These are phyloP conservation scores for Pogonomyrmex californicus DNA, from an alignment of 1,140 invertebrate genomes.

Conservation along the genomic window DNA sequence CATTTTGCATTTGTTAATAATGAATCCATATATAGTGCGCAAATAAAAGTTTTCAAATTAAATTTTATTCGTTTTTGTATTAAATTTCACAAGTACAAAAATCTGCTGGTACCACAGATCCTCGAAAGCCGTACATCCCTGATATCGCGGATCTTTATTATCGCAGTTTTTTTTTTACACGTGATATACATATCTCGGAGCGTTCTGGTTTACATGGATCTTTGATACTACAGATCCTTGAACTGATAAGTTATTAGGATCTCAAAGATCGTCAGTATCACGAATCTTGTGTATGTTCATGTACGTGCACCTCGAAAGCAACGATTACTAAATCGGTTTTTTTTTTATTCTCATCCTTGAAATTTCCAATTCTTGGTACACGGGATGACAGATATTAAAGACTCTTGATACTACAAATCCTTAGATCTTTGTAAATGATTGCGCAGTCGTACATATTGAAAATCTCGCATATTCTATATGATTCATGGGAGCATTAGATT, in stretches of 20 bases:
- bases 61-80: conserved; percentile 61
- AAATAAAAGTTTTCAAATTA: conserved; percentile 65
- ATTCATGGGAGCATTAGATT: conserved; percentile 36
- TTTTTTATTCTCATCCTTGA: neutral
- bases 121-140: conserved; percentile 13
- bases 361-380: conserved; percentile 3
- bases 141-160: conserved; percentile 25
- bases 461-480: conserved; percentile 43
- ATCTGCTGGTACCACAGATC: conserved; percentile 56
- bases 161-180: conserved; percentile 6
- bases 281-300: conserved; percentile 10
- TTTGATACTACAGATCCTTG: conserved; percentile 61
- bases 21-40: conserved; percentile 57
- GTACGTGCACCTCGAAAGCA: neutral
- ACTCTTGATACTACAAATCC: conserved; percentile 49
- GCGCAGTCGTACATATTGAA: conserved; percentile 38
- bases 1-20: conserved; percentile 64
- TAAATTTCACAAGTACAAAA: conserved; percentile 57
- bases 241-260: conserved; percentile 25
- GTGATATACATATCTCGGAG: conserved; percentile 17
- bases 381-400: neutral
- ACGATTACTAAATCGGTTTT: neutral
- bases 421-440: conserved; percentile 15
- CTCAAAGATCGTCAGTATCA: conserved; percentile 45
- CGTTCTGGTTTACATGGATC: conserved; percentile 11